Evolutionary conservation across 2,888 invertebrate species (phyloP), one percentile per base, ranked within the genome.

Genomic region (Phaonia tiefii): DNA sequence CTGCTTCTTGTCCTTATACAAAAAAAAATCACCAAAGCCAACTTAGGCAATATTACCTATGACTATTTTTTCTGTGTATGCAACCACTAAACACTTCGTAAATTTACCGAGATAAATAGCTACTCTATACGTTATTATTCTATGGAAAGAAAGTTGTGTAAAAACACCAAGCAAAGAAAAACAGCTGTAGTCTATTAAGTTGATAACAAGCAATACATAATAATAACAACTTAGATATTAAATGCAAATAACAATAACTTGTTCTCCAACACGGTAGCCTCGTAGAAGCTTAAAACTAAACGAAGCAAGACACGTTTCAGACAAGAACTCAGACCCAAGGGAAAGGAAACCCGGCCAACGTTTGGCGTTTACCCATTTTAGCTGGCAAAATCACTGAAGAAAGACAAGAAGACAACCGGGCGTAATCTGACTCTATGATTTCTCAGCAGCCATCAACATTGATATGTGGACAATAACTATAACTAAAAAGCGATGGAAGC

Each of bases 401-500:
- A 22, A 22, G 42, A 56, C n/a, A 15, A 37, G 26, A 49, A 7
- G 10, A 2, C 26, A 67, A 11, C 39, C 56, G 74, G 42, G 20
- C 26, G 37, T 56, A 70, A 42, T 31, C 8, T 3, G 31, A 31
- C 4, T 54, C 11, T 54, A 54, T 54, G 20, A 17, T 17, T 54
- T 54, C 20, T 10, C 20, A 8, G 4, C 15, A 5, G 31, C 31
- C 11, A 4, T 31, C 31, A 8, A 3, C 3, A 31, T 31, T 31
- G 31, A 42, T 66, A 81, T 78, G 84, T 86, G 87, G 86, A 84
- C 85, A 84, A 85, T 84, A 81, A 84, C 84, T 80, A 83, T 86
- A 80, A 84, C 84, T 13, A 87, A 86, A 71, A 86, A 86, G 71
- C 86, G 86, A 84, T 87, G 88, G 85, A 88, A 88, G 84, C 85